phyloP scores from a whole-genome alignment of 2,888 invertebrate species.

The Drosophila picticornis region DNA sequence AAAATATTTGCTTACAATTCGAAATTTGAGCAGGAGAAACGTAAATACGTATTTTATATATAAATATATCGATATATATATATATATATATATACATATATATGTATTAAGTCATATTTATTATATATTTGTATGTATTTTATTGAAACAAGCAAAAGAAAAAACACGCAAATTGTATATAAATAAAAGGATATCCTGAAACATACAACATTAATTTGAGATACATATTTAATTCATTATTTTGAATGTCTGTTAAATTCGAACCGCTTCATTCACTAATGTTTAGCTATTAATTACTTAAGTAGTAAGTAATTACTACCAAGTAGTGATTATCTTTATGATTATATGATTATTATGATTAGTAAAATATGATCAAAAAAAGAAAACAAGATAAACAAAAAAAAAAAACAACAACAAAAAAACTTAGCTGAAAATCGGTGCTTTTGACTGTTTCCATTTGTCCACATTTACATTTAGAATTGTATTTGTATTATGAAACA shows the following conservation, averaged over 20 bases:
- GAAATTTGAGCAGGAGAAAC: constrained; percentile 46
- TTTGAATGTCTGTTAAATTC: constrained; percentile 39
- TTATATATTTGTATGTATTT: constrained; percentile 69
- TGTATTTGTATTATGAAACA: constrained; percentile 83
- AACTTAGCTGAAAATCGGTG: constrained; percentile 86
- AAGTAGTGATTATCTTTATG: constrained; percentile 63
- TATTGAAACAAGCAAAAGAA: constrained; percentile 44
- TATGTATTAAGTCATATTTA: constrained; percentile 42
- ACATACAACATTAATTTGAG: constrained; percentile 16
- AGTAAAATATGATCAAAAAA: constrained; percentile 65
- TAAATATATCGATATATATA: constrained; percentile 53
- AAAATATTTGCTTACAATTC: constrained; percentile 56
- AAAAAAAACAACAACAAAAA: constrained; percentile 41
- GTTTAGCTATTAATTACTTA: constrained; percentile 59
- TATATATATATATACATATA: constrained; percentile 18
- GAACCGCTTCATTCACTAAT: constrained; percentile 46
- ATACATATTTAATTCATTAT: constrained; percentile 30
- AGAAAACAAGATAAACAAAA: constrained; percentile 36
- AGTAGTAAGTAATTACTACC: constrained; percentile 20
- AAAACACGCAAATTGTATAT: constrained; percentile 35
- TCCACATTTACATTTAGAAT: constrained; percentile 82
- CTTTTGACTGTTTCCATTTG: constrained; percentile 86
- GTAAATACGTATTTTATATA: constrained; percentile 72
- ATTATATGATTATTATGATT: constrained; percentile 69
- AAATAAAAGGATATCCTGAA: constrained; percentile 19